Evolutionary conservation across 92 coral and sea anemone genomes (phyloP), one percentile per base, ranked within the genome.

Genomic region (Epizoanthus fatuus): DNA sequence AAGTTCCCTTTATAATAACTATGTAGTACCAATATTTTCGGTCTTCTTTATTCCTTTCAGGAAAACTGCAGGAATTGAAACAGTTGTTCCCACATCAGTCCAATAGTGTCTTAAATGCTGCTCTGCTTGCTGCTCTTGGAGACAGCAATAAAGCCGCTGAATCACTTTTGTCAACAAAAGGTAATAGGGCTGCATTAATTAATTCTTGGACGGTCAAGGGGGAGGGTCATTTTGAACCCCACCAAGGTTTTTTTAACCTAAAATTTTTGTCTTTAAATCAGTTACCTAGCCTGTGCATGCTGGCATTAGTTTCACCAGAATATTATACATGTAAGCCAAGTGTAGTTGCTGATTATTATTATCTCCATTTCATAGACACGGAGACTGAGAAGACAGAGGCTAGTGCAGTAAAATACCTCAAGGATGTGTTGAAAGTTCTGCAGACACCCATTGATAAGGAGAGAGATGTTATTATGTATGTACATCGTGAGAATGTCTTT

Each of bases 401-500:
- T 40, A 40, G 45, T 40, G 45, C 45, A 40, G 45, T 40, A 40
- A 40, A 40, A 40, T 0, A 40, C 45, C 80, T 81, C 39, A 81
- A 81, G 5, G 52, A 81, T 16, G 86, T 75, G 4, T 54, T 81
- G 67, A 51, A 69, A 17, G 69, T 45, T 49, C 56, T 40, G 51
- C 79, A 81, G 52, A 81, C 42, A 69, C 51, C 20, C 51, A 63
- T 81, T 51, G 66, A 45, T 72, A 60, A 37, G 20, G 87, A 84
- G 6, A 70, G 87, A 72, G 37, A 69, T 54, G 72, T 69, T 56
- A 72, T 73, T 51, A 72, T 84, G 56, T 79, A 72, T 73, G 86
- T 81, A 3, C 80, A 84, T 68, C 55, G 87, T 40, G 67, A 37
- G 54, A 19, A 35, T 44, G 53, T 72, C 20, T 84, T 79, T 79